phyloP scores from a whole-genome alignment of 2,113 vertebrate species.

The Cacatua alba region DNA sequence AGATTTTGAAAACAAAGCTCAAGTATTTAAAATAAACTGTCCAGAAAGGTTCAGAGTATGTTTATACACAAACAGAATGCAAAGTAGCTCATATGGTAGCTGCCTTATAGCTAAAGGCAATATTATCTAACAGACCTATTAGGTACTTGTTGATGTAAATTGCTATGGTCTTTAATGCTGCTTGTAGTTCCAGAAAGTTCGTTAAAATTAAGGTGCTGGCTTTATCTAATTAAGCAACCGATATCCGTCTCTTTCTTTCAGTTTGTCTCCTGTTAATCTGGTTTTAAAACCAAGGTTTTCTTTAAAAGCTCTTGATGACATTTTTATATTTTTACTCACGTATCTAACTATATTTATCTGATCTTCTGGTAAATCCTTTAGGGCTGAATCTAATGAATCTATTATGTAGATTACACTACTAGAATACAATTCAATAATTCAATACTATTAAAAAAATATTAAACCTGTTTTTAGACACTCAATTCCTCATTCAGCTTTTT shows the following conservation, averaged over 20 bases:
- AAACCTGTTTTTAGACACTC: background rate
- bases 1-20: background rate
- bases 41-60: background rate
- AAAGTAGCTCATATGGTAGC: background rate
- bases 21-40: background rate
- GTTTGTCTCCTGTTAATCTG: background rate
- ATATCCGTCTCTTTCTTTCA: background rate
- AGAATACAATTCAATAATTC: slow-evolving; percentile 43
- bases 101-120: background rate
- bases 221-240: slow-evolving; percentile 8
- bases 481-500: slow-evolving; percentile 28
- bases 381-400: slow-evolving; percentile 6
- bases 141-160: background rate
- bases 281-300: background rate
- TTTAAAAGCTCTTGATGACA: background rate
- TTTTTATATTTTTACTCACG: background rate
- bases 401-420: background rate
- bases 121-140: background rate
- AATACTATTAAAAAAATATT: background rate
- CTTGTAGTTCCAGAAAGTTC: background rate
- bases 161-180: background rate
- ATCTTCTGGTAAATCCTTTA: slow-evolving; percentile 23
- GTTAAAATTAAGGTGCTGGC: background rate
- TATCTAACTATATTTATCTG: slow-evolving; percentile 23
- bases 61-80: background rate